Percentiles rank a stretch among this genome's conserved stretches.
Evolutionary conservation across 2,113 vertebrate genomes (phyloP).

Genomic region (Mesoclemmys tuberculata): DNA sequence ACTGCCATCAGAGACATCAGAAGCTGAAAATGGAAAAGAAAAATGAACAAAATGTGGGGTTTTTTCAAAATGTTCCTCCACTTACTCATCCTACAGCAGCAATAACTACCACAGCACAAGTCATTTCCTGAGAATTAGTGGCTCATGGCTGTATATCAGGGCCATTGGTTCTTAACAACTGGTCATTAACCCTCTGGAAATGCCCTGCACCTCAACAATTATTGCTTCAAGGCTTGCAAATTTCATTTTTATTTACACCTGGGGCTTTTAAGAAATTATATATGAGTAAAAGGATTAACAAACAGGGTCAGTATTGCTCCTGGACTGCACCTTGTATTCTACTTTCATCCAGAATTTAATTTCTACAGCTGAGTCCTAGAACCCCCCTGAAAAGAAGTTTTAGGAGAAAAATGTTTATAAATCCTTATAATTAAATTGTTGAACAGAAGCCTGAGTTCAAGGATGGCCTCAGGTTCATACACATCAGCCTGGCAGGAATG

Average conservation of each 20-base stretch:
- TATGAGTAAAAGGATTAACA: slow-evolving; percentile 19
- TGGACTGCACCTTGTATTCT: slow-evolving; percentile 42
- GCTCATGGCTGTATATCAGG: slow-evolving; percentile 45
- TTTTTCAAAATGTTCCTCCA: not conserved
- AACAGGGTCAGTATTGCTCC: slow-evolving; percentile 43
- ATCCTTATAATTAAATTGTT: slow-evolving; percentile 26
- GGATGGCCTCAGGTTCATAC: not conserved
- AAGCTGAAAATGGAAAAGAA: slow-evolving; percentile 31
- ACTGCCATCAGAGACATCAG: not conserved
- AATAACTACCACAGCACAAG: slow-evolving; percentile 42
- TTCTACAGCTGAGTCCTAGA: slow-evolving; percentile 52
- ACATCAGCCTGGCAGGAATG: slow-evolving; percentile 35
- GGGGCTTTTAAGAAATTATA: not conserved
- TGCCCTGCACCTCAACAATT: slow-evolving; percentile 12
- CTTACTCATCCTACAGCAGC: slow-evolving; percentile 40
- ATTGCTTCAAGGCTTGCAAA: slow-evolving; percentile 45
- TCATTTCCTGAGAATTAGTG: slow-evolving; percentile 40
- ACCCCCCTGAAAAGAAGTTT: slow-evolving; percentile 29
- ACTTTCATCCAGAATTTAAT: slow-evolving; percentile 48
- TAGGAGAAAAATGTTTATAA: slow-evolving; percentile 30
- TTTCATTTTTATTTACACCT: slow-evolving; percentile 51
- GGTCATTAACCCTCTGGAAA: slow-evolving; percentile 44
- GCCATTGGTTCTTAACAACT: slow-evolving; percentile 28
- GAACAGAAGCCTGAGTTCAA: not conserved
- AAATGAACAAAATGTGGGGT: not conserved